These are phyloP conservation scores for Rhopilema esculentum DNA, from an alignment of 30 jellyfish, hydroid and myxozoan genomes.

Conservation along the genomic window DNA sequence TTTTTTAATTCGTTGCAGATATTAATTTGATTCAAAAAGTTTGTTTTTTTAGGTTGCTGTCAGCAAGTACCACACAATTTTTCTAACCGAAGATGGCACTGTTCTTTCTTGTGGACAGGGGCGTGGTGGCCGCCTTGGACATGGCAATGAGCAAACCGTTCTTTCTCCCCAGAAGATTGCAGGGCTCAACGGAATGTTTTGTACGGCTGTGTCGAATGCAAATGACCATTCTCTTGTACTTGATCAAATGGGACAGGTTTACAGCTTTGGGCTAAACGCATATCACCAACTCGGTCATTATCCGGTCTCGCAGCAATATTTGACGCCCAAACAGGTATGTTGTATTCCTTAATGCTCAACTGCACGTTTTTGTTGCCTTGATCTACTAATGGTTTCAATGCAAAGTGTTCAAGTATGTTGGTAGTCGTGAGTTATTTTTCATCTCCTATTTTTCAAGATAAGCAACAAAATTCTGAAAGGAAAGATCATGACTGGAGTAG, in stretches of 20 bases:
- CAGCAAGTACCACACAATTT: slow-evolving; percentile 82
- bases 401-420: neutral
- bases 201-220: slow-evolving; percentile 74
- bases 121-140: slow-evolving; percentile 90
- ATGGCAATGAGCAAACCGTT: slow-evolving; percentile 78
- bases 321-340: slow-evolving; percentile 61
- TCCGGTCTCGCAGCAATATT: slow-evolving; percentile 67
- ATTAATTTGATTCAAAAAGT: no score
- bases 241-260: slow-evolving; percentile 83
- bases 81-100: slow-evolving; percentile 71
- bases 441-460: neutral
- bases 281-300: slow-evolving; percentile 85
- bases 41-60: slow-evolving; percentile 57
- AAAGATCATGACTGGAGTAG: slow-evolving; percentile 75
- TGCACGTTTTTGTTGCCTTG: no score
- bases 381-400: no score
- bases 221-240: slow-evolving; percentile 81
- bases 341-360: neutral
- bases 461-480: slow-evolving; percentile 46
- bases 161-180: slow-evolving; percentile 69
- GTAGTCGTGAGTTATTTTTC: neutral
- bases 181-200: slow-evolving; percentile 28
- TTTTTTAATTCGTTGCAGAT: no score
- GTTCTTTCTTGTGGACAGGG: slow-evolving; percentile 91
- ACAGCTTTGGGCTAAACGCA: slow-evolving; percentile 82